Percentiles rank a stretch among this genome's conserved stretches.
These are phyloP conservation scores for Halesus radiatus DNA, from an alignment of 1,140 invertebrate species.

Conservation along the genomic window DNA sequence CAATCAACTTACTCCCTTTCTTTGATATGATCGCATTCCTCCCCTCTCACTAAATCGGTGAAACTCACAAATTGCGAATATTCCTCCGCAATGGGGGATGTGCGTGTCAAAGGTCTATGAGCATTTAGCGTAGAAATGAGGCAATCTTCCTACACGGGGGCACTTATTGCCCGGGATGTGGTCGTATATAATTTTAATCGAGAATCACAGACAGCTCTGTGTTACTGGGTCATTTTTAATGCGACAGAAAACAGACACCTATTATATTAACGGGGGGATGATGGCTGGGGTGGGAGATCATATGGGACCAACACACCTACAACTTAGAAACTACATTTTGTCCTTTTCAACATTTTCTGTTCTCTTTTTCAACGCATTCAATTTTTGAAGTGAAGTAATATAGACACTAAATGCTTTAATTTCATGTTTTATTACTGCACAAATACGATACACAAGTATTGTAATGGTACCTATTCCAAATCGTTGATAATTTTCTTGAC, in stretches of 20 bases:
- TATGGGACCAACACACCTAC: too few relatives aligned
- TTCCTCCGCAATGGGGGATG: background rate
- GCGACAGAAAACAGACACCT: slow-evolving; percentile 13
- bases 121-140: slow-evolving; percentile 50
- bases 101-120: slow-evolving; percentile 50
- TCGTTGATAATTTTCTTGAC: too few relatives aligned
- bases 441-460: too few relatives aligned
- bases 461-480: too few relatives aligned
- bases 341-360: too few relatives aligned
- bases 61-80: slow-evolving; percentile 1
- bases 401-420: too few relatives aligned
- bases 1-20: too few relatives aligned
- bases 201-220: slow-evolving; percentile 44
- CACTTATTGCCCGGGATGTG: slow-evolving; percentile 34
- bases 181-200: slow-evolving; percentile 28
- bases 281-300: background rate
- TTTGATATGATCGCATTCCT: background rate
- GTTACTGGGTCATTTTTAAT: slow-evolving; percentile 53
- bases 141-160: slow-evolving; percentile 51
- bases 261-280: background rate
- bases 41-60: background rate
- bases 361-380: too few relatives aligned
- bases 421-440: too few relatives aligned
- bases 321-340: too few relatives aligned
- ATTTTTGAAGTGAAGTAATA: too few relatives aligned